Base-by-base conservation (phyloP, 2,797 vertebrate species). In the Acropternis orthonyx region DNA sequence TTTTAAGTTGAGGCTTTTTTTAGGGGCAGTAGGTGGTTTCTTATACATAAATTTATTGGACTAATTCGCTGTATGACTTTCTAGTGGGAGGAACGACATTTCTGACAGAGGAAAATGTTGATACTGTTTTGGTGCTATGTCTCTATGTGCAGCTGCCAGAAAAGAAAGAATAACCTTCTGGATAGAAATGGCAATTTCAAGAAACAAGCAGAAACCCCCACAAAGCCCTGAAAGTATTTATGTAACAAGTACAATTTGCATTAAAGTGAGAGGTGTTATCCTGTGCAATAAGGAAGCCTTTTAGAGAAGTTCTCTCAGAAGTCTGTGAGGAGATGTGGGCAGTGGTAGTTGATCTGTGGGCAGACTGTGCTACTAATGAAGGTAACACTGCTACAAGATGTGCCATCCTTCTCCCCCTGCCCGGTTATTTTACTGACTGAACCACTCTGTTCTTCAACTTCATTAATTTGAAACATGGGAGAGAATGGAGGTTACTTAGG, bases 331-430 rank as follows among this genome's bases (percentile, higher is more conserved):
- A 78, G 72, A 14, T 34, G 8, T 32, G 7, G 32, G 12, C 12
- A 37, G 48, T 2, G 2, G 9, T 39, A 72, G 8, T 41, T 72
- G 17, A 16, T 79, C 23, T 49, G 2, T 37, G 10, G 43, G 24
- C 12, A 62, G 36, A 74, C 77, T 10, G 13, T 37, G 37, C 5
- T 81, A 22, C 22, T 43, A 74, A 32, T 20, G 6, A 34, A 59
- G 12, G 3, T 58, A 54, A 21, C 19, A 51, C 7, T 32, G 17
- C 3, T 68, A 3, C 26, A 65, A 34, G 41, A 75, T 2, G 4
- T 1, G 2, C 3, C 32, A 26, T 49, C 7, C 41, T 7, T 17
- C 10, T 63, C 15, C 32, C 19, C 9, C 27, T 37, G 3, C 8
- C 30, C 30, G 36, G 1, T 61, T 72, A 37, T 83, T 88, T 68